phyloP scores from a whole-genome alignment of 2,797 vertebrate species.

The Crypturellus tataupa region DNA sequence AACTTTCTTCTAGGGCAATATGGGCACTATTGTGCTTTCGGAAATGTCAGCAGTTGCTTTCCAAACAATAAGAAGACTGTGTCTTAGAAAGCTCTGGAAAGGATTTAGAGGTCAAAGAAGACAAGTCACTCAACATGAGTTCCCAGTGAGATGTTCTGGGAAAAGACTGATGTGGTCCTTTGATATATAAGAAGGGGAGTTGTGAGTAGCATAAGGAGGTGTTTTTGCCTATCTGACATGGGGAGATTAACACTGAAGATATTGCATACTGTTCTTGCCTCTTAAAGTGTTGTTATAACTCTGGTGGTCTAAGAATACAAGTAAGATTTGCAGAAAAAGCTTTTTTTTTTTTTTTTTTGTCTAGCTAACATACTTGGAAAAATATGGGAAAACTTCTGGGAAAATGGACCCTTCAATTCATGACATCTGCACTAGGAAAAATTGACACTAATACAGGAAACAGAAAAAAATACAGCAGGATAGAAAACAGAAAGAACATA shows the following conservation, averaged over 20 bases:
- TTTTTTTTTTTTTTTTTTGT: neutral
- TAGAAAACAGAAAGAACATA: neutral
- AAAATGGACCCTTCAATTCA: neutral
- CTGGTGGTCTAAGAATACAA: neutral
- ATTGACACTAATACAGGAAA: neutral
- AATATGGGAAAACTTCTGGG: neutral
- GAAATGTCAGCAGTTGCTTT: slow-evolving; percentile 13
- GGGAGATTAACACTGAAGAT: slow-evolving; percentile 60
- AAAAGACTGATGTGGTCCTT: slow-evolving; percentile 73
- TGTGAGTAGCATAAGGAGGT: slow-evolving; percentile 65
- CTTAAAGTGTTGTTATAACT: slow-evolving; percentile 51
- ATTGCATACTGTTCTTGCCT: slow-evolving; percentile 41
- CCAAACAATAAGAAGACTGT: slow-evolving; percentile 68
- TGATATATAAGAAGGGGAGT: slow-evolving; percentile 75
- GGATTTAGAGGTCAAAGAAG: slow-evolving; percentile 75
- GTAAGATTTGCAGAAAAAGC: slow-evolving; percentile 3
- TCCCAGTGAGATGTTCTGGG: slow-evolving; percentile 70
- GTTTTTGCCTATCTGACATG: slow-evolving; percentile 70
- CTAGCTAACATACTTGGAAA: neutral
- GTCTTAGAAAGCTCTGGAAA: slow-evolving; percentile 71
- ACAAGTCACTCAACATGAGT: slow-evolving; percentile 74
- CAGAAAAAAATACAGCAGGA: neutral
- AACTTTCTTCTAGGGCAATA: slow-evolving; percentile 7
- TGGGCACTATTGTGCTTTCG: neutral
- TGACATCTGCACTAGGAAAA: neutral